Conservation (phyloP, 1,140 invertebrate species). For the Hyphantria cunea region DNA sequence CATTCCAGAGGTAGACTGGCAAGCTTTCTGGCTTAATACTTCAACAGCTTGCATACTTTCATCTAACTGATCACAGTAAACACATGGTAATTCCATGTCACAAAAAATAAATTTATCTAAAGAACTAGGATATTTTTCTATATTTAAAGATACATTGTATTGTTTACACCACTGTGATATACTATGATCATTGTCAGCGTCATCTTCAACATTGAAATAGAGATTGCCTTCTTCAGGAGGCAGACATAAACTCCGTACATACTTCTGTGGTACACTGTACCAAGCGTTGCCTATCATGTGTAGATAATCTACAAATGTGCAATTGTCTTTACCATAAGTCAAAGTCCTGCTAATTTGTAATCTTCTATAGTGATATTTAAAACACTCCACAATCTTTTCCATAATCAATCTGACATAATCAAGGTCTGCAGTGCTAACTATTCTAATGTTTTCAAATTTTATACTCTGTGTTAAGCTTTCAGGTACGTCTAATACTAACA, state of each 20-base stretch:
- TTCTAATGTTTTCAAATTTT: constrained; percentile 33
- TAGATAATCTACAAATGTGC: constrained; percentile 35
- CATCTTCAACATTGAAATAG: constrained; percentile 33
- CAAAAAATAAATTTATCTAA: constrained; percentile 42
- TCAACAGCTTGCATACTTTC: constrained; percentile 27
- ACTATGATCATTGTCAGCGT: constrained; percentile 32
- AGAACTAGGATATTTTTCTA: constrained; percentile 24
- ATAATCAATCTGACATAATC: constrained; percentile 33
- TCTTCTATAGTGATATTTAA: constrained; percentile 44
- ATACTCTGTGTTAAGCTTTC: constrained; percentile 26
- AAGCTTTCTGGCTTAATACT: constrained; percentile 27
- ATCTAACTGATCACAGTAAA: constrained; percentile 20
- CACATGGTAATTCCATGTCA: constrained; percentile 34
- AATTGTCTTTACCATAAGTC: constrained; percentile 31
- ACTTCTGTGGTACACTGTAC: constrained; percentile 35
- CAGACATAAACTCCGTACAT: constrained; percentile 31
- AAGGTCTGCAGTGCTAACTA: constrained; percentile 20
- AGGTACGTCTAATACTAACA: constrained; percentile 36
- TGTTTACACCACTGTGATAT: constrained; percentile 39
- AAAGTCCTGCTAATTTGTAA: constrained; percentile 38
- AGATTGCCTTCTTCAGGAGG: constrained; percentile 36
- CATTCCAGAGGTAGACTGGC: constrained; percentile 30
- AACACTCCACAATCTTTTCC: constrained; percentile 36
- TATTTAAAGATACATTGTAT: constrained; percentile 33
- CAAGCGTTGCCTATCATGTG: constrained; percentile 39